Percentiles rank a stretch among this genome's conserved stretches.
Conservation (phyloP, 2,888 invertebrate genomes). For the Thera britannica region DNA sequence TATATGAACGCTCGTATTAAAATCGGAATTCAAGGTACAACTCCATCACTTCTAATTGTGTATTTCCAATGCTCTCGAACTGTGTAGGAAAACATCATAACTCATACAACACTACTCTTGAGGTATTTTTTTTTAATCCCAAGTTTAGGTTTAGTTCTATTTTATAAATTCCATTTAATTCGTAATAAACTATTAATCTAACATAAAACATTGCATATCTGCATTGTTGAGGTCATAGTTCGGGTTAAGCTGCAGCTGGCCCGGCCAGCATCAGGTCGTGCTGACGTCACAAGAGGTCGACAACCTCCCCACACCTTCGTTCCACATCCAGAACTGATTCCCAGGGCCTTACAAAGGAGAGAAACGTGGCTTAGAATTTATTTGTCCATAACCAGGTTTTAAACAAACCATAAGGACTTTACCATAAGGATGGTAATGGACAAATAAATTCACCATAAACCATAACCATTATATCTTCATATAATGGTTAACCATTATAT, state of each 20-base stretch:
- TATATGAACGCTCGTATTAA: slow-evolving; percentile 1
- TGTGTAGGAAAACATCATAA: too few relatives aligned
- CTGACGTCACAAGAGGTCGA: slow-evolving; percentile 80
- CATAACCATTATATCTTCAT: too few relatives aligned
- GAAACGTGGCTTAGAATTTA: not conserved
- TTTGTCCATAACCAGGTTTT: too few relatives aligned
- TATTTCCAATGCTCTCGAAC: not conserved
- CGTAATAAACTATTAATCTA: not conserved
- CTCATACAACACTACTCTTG: too few relatives aligned
- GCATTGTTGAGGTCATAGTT: slow-evolving; percentile 68
- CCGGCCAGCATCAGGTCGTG: slow-evolving; percentile 85
- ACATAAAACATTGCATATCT: slow-evolving; percentile 9
- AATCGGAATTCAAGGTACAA: not conserved
- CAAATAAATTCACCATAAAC: too few relatives aligned
- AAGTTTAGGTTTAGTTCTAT: too few relatives aligned
- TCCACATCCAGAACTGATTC: slow-evolving; percentile 56
- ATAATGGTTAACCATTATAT: too few relatives aligned
- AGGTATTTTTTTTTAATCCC: too few relatives aligned
- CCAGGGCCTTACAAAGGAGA: slow-evolving; percentile 2
- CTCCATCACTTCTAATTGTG: not conserved
- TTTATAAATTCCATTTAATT: too few relatives aligned
- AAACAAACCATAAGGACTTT: too few relatives aligned
- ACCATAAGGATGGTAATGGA: too few relatives aligned
- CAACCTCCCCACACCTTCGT: slow-evolving; percentile 61
- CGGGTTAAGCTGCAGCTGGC: slow-evolving; percentile 69